A percentile compares a stretch with the other conserved stretches of the same genome.
phyloP scores from a whole-genome alignment of 2,888 invertebrate species.

The Nebria salina region DNA sequence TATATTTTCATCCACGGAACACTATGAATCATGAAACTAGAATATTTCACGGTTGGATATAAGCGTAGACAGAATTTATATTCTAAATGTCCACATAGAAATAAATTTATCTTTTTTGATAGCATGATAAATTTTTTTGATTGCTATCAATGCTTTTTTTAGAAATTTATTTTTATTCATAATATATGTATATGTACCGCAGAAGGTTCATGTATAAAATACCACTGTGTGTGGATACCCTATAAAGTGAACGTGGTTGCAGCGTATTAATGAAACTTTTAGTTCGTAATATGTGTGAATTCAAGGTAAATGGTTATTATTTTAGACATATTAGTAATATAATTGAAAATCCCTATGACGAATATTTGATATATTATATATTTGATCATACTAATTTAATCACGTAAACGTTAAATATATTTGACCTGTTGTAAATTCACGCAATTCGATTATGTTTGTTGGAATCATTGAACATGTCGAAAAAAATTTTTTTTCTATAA shows the following conservation, averaged over 20 bases:
- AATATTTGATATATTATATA: not conserved
- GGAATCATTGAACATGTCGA: not conserved
- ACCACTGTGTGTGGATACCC: not conserved
- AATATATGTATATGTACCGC: not conserved
- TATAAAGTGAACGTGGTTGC: not conserved
- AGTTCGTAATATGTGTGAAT: not conserved
- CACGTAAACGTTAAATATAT: not conserved
- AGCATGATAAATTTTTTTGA: constrained; percentile 17
- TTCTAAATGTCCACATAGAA: constrained; percentile 37
- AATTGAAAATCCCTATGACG: not conserved
- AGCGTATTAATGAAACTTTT: not conserved
- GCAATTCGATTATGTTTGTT: not conserved
- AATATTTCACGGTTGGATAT: constrained; percentile 36
- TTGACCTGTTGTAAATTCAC: not conserved
- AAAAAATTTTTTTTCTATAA: not conserved
- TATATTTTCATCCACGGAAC: constrained; percentile 19
- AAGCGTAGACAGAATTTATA: constrained; percentile 32
- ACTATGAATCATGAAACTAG: constrained; percentile 30
- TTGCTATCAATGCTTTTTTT: not conserved
- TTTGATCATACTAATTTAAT: not conserved
- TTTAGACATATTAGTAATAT: not conserved
- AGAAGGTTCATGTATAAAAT: too few species aligned
- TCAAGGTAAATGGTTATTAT: not conserved
- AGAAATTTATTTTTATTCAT: not conserved
- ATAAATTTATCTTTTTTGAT: constrained; percentile 30